Evolutionary conservation across 1,140 invertebrate species (phyloP).

Genomic region (Listronotus bonariensis): DNA sequence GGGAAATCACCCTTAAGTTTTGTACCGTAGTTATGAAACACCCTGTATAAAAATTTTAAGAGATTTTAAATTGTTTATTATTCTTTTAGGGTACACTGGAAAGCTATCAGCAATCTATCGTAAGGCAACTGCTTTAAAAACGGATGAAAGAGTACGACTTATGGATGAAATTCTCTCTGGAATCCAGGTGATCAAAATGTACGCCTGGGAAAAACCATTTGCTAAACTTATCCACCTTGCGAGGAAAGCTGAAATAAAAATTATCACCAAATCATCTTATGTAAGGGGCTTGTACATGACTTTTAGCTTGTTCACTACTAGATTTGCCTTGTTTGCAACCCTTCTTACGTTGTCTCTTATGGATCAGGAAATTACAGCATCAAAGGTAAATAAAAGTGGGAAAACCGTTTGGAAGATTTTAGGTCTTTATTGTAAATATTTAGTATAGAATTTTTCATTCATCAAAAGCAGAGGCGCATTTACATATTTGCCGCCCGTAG

Average conservation of each 20-base stretch:
- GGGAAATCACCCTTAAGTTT: no score
- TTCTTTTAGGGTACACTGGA: conserved; percentile 31
- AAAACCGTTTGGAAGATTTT: no score
- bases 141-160: conserved; percentile 76
- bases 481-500: no score
- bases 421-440: no score
- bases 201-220: conserved; percentile 77
- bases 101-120: conserved; percentile 65
- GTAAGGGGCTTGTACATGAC: conserved; percentile 75
- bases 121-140: conserved; percentile 67
- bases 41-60: no score
- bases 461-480: no score
- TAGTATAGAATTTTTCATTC: no score
- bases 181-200: conserved; percentile 81
- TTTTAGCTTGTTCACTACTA: conserved; percentile 71
- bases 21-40: no score
- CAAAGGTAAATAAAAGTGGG: conserved; percentile 55
- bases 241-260: conserved; percentile 64
- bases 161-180: conserved; percentile 81
- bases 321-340: conserved; percentile 68
- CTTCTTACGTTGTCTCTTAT: conserved; percentile 65
- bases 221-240: conserved; percentile 64
- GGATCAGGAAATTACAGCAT: conserved; percentile 61
- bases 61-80: no score
- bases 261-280: conserved; percentile 68